phyloP scores from a whole-genome alignment of 35 echinoderm and acorn worm species.

The Apostichopus californicus region DNA sequence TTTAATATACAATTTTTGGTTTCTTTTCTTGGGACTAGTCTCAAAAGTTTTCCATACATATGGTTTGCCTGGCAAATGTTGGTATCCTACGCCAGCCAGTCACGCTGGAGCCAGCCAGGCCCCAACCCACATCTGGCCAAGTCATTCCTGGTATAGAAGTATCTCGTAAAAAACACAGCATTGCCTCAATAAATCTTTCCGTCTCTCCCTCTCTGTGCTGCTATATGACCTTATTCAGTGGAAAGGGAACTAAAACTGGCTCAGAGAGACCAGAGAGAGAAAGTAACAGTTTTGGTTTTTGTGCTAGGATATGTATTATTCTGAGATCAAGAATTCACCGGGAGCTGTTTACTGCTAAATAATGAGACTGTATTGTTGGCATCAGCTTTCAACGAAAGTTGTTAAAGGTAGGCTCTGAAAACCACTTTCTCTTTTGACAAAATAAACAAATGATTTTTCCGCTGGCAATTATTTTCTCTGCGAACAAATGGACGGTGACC shows the following conservation, averaged over 20 bases:
- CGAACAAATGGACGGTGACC: not conserved
- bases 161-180: slow-evolving; percentile 53
- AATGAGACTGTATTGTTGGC: not conserved
- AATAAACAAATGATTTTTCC: not conserved
- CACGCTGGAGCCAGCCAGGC: slow-evolving; percentile 52
- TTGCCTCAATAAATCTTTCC: slow-evolving; percentile 52
- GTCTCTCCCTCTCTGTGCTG: not conserved
- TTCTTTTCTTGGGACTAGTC: not conserved
- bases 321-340: not conserved
- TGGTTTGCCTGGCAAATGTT: not conserved
- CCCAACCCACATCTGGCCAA: slow-evolving; percentile 52
- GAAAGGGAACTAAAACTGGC: slow-evolving; percentile 26
- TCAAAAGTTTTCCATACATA: not conserved
- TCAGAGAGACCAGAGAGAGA: not conserved
- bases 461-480: not conserved
- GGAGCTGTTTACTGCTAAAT: slow-evolving; percentile 8
- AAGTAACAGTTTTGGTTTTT: not conserved
- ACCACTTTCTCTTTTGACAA: not conserved
- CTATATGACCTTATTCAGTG: slow-evolving; percentile 27
- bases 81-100: slow-evolving; percentile 4
- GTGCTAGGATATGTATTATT: not conserved
- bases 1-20: not conserved
- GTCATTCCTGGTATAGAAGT: slow-evolving; percentile 26
- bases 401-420: slow-evolving; percentile 3
- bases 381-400: not conserved